phyloP scores from a whole-genome alignment of 2,797 vertebrate genomes.

The Remorina albescens region DNA sequence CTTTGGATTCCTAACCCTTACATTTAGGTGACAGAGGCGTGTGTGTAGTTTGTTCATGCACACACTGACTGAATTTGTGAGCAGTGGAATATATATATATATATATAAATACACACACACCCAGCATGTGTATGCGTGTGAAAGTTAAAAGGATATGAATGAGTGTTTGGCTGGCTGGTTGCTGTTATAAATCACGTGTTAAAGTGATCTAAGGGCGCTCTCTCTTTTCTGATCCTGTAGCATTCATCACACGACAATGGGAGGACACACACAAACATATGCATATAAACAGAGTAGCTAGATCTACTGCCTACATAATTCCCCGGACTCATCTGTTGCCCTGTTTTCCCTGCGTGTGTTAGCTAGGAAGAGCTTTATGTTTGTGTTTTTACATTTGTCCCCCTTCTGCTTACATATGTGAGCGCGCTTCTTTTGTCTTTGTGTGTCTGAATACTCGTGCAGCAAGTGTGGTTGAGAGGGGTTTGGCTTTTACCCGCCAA shows the following conservation, averaged over 20 bases:
- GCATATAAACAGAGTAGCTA: constrained; percentile 9
- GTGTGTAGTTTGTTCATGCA: constrained; percentile 14
- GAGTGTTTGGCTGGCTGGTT: constrained; percentile 38
- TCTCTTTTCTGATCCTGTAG: constrained; percentile 45
- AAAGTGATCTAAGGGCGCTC: constrained; percentile 59
- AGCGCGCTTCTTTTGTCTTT: constrained; percentile 20
- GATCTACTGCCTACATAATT: constrained; percentile 49
- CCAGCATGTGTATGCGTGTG: background rate
- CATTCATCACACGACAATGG: constrained; percentile 63
- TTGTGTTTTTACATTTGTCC: constrained; percentile 6
- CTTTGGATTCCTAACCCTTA: constrained; percentile 15
- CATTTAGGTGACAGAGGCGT: background rate
- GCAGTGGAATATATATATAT: constrained; percentile 27
- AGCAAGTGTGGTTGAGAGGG: constrained; percentile 11
- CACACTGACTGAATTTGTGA: constrained; percentile 10
- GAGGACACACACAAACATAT: constrained; percentile 18
- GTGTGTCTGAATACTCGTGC: constrained; percentile 15
- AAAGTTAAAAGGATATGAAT: constrained; percentile 38
- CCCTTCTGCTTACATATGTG: constrained; percentile 4
- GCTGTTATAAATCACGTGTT: constrained; percentile 65
- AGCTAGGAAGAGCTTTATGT: background rate
- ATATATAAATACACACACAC: too few relatives aligned
- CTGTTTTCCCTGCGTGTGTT: background rate
- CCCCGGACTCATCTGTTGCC: constrained; percentile 47
- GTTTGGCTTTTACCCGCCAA: constrained; percentile 25